phyloP scores from a whole-genome alignment of 2,797 vertebrate genomes.

The Lophotriccus pileatus region DNA sequence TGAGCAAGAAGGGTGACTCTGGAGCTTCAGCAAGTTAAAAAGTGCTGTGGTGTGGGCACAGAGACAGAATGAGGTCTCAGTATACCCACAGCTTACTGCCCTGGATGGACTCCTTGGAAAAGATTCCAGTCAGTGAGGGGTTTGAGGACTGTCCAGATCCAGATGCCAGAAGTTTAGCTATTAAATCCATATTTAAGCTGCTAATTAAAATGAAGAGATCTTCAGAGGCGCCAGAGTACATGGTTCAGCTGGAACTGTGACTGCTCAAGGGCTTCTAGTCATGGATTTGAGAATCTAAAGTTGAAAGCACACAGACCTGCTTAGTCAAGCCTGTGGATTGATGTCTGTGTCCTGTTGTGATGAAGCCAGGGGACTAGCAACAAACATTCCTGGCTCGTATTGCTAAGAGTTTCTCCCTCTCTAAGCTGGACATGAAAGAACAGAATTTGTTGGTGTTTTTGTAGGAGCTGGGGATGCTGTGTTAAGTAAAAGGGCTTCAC shows the following conservation, averaged over 20 bases:
- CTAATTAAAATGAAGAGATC: background rate
- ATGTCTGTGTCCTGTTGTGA: background rate
- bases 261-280: conserved; percentile 1
- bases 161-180: background rate
- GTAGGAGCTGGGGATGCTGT: background rate
- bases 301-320: background rate
- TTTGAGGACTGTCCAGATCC: background rate
- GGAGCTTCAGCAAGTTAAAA: background rate
- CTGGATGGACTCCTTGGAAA: background rate
- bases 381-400: background rate
- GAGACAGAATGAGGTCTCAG: background rate
- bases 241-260: background rate
- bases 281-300: background rate
- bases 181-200: background rate
- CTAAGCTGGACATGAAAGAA: background rate
- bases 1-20: background rate
- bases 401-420: background rate
- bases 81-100: background rate
- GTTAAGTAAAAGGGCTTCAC: background rate
- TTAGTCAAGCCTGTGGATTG: background rate
- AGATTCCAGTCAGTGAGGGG: background rate
- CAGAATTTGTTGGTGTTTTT: background rate
- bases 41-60: background rate
- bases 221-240: background rate
- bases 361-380: background rate